Conservation (phyloP, 2,113 vertebrate species). For the Ranitomeya variabilis region DNA sequence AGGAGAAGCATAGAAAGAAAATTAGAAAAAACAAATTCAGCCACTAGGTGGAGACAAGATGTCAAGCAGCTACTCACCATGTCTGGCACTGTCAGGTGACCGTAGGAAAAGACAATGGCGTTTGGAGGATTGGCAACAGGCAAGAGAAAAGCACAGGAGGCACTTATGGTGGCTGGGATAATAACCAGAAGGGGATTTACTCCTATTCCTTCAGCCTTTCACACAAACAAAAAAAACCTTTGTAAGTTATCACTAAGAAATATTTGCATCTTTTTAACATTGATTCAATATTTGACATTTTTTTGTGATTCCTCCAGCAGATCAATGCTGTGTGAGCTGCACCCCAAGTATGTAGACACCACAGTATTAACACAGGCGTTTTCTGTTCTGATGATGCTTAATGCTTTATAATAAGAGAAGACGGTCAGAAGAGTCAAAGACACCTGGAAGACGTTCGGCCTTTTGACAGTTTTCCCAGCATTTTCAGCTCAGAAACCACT, state of each 20-base stretch:
- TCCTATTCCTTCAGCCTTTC: conserved; percentile 57
- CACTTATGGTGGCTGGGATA: conserved; percentile 54
- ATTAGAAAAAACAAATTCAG: background rate
- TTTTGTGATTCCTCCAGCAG: too few relatives aligned
- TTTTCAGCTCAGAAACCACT: too few relatives aligned
- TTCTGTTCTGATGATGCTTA: too few relatives aligned
- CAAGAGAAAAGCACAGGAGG: conserved; percentile 54
- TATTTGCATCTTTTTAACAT: background rate
- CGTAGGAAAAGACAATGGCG: conserved; percentile 53
- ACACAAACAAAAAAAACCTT: background rate
- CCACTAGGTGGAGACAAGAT: background rate
- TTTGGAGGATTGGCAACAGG: conserved; percentile 55
- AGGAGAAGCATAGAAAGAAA: background rate
- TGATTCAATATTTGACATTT: too few relatives aligned
- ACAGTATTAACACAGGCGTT: too few relatives aligned
- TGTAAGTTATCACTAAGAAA: background rate
- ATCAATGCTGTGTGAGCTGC: too few relatives aligned
- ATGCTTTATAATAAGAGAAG: too few relatives aligned
- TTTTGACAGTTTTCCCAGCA: too few relatives aligned
- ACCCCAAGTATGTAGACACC: too few relatives aligned
- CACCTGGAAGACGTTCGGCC: too few relatives aligned
- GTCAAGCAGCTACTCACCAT: conserved; percentile 35
- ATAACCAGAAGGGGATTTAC: conserved; percentile 50
- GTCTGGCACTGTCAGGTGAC: conserved; percentile 48
- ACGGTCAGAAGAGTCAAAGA: too few relatives aligned